Base-by-base conservation (phyloP, 2,113 vertebrate genomes). In the Muntiacus reevesi region DNA sequence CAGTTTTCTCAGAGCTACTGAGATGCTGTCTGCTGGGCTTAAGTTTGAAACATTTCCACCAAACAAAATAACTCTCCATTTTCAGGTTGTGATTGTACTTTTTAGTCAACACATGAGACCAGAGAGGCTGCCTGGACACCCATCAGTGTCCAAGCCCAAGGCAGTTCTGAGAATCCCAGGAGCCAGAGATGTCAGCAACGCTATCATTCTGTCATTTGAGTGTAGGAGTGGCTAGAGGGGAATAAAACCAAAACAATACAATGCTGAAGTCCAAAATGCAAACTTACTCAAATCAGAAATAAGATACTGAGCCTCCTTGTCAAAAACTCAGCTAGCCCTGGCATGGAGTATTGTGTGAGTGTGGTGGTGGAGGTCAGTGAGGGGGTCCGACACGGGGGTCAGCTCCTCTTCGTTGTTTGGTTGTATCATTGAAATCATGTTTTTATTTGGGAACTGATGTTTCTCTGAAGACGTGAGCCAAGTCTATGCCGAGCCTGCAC, bases 111-210 rank as follows among this genome's bases (percentile, higher is more conserved):
- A 74, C 10, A 40, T 0, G 25, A 15, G 14, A 64, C 5, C 57
- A n/a, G n/a, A 81, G 15, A 91, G 21, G 13, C 28, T 60, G 28
- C 43, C 57, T 21, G 17, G 23, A 11, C 19, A n/a, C 33, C 12
- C 15, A 64, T 36, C 74, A 23, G 3, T 1, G 2, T n/a, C 57
- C 11, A 13, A 36, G 28, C 21, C 67, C 12, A 0, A 0, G 12
- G 43, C 14, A 40, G 30, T 52, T 30, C 64, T 4, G 40, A 82
- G 47, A 33, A 9, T 67, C 3, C 50, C 28, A 14, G 85, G 6
- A 55, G 10, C 14, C 12, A 0, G n/a, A 54, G 16, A 9, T 8
- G 2, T 27, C 23, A 54, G 17, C 6, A 6, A 15, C 1, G 9
- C n/a, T 59, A 17, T 52, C 40, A 52, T 90, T 50, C 40, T 40